phyloP scores from a whole-genome alignment of 1,140 invertebrate genomes.

The Drosophila burlai region DNA sequence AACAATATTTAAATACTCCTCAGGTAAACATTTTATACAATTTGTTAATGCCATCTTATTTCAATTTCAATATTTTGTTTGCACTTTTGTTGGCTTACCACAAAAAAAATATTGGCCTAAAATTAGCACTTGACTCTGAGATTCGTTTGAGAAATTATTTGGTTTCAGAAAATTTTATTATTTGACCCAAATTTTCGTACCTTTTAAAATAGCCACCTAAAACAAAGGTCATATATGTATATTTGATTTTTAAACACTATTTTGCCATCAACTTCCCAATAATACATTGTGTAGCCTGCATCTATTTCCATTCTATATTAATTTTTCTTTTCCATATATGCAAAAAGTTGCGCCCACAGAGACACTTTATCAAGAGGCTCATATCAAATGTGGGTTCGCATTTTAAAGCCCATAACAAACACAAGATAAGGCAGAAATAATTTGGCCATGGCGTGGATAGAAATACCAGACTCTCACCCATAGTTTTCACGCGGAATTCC shows the following conservation, averaged over 20 bases:
- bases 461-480: constrained; percentile 62
- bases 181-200: neutral
- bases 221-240: neutral
- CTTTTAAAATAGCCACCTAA: neutral
- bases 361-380: constrained; percentile 68
- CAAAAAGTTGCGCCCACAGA: constrained; percentile 42
- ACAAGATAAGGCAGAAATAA: constrained; percentile 65
- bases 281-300: neutral
- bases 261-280: too few species aligned
- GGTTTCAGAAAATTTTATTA: too few species aligned
- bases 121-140: too few species aligned
- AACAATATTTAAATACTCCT: too few species aligned
- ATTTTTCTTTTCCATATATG: constrained; percentile 28
- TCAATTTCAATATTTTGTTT: too few species aligned
- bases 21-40: too few species aligned
- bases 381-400: constrained; percentile 32
- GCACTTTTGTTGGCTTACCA: too few species aligned
- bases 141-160: too few species aligned
- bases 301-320: neutral
- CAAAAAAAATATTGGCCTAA: too few species aligned
- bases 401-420: constrained; percentile 62
- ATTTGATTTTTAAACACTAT: too few species aligned
- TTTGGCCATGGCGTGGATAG: constrained; percentile 35
- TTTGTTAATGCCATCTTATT: too few species aligned
- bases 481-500: constrained; percentile 67